These are phyloP conservation scores for Trematomus loennbergii DNA, from an alignment of 2,113 vertebrate species.

Conservation along the genomic window DNA sequence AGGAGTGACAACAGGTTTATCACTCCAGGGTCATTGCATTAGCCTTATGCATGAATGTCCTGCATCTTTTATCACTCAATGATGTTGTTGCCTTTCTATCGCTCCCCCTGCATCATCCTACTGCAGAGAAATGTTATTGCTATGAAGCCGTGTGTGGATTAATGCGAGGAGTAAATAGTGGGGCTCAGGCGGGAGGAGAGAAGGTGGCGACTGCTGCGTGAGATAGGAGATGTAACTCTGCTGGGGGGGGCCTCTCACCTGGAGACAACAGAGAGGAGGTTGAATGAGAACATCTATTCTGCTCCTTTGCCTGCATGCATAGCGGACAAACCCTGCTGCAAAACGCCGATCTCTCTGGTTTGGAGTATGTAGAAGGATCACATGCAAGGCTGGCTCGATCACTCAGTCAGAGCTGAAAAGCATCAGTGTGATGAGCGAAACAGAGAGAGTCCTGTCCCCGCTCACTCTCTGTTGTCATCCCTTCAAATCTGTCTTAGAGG, in stretches of 20 bases:
- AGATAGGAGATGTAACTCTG: conserved; percentile 49
- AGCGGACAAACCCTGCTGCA: conserved; percentile 37
- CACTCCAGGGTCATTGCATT: conserved; percentile 15
- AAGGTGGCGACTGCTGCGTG: conserved; percentile 51
- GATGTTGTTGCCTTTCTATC: conserved; percentile 12
- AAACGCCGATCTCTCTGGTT: conserved; percentile 50
- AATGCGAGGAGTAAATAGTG: conserved; percentile 45
- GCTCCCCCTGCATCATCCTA: conserved; percentile 41
- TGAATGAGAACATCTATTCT: conserved; percentile 59
- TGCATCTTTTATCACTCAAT: conserved; percentile 16
- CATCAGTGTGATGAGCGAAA: conserved; percentile 60
- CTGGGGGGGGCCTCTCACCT: conserved; percentile 66
- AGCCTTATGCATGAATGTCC: conserved; percentile 6
- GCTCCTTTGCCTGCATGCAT: neutral
- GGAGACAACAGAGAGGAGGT: conserved; percentile 61
- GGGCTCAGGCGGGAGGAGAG: conserved; percentile 26
- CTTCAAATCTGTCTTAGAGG: conserved; percentile 55
- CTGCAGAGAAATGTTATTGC: conserved; percentile 67
- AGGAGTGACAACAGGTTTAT: conserved; percentile 48
- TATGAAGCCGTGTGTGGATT: conserved; percentile 48
- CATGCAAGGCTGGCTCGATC: conserved; percentile 52
- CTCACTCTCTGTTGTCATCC: conserved; percentile 47
- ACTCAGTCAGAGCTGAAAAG: conserved; percentile 63
- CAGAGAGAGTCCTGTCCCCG: conserved; percentile 43
- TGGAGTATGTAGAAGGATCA: conserved; percentile 62